Base-by-base conservation (phyloP, 1,140 invertebrate genomes). In the Bactericera cockerelli region DNA sequence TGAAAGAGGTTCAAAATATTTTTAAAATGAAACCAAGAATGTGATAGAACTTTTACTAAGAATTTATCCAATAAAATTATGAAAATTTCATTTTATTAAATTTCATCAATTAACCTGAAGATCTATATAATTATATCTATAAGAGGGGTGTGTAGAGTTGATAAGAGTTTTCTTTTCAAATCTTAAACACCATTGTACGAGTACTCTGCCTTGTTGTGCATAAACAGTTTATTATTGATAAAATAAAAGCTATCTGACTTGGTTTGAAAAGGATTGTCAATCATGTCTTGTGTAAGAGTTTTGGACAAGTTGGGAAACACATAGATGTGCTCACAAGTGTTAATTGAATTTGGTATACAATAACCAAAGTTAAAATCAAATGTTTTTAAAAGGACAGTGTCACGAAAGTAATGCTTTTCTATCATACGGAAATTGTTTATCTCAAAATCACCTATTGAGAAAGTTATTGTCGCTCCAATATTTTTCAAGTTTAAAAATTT, bases 291-390 rank as follows among this genome's bases (percentile, higher is more conserved):
- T 68, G 93, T 85, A 68, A 94, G 75, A 69, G 93, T 84, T 53
- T 82, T 74, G 65, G 84, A 81, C 63, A 99, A 75, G 55, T 83
- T 79, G 36, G 95, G 95, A 79, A 99, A 98, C 73, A 98, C 92
- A 73, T 99, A 99, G 74, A 99, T 98, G 73, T 98, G 95, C 76
- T 99, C 95, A 71, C 93, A 96, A 3, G 93, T 95, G 70, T 98
- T 99, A 67, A 86, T 84, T 62, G 92, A 97, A 70, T 93, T 90
- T 26, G 95, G 95, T 74, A 99, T 98, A 69, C 94, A 98, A 73
- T 97, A 99, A 49, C 94, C 94, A 80, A 99, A 99, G 71, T 98
- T 92, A 80, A 99, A 99, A 71, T 99, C 95, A 75, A 98, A 99
- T n/a, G 89, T 95, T 75, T 99, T 99, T 11, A 99, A 76, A 49